Base-by-base conservation (phyloP, 2,888 invertebrate species). In the Nysson spinosus region DNA sequence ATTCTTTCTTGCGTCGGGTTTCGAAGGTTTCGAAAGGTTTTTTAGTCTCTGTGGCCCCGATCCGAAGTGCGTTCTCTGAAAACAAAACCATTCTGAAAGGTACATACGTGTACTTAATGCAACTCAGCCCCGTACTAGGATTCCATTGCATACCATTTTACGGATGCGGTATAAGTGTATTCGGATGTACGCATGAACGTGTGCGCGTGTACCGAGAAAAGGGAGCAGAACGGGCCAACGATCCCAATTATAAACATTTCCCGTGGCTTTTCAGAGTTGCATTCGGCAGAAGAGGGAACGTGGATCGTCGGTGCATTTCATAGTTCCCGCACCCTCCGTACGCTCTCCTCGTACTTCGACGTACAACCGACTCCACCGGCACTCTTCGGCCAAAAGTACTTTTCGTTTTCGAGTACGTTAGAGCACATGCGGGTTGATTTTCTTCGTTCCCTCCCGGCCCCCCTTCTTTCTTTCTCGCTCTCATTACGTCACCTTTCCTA, bases 181-280 rank as follows among this genome's bases (percentile, higher is more conserved):
- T n/a, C n/a, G n/a, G n/a, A n/a, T n/a, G n/a, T n/a, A n/a, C 12
- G 35, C 35, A 26, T 46, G 4, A 19, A 1, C 19, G 14, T 19
- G n/a, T 24, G 11, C 11, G 11, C 20, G 32, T 19, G 40, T 35
- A 58, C 5, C 42, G 46, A 61, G 60, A 34, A 50, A 46, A 37
- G 58, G 50, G 66, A 62, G 61, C 55, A 58, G 16, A 64, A 51
- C 58, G 69, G 73, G 73, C 76, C 75, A 80, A 81, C 84, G 84
- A 85, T 85, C 80, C 81, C 83, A 85, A 85, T 86, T 84, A 85
- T 81, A 85, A 85, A 86, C 83, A 85, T 83, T 83, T 82, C 83
- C 81, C 78, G 78, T 83, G 72, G 79, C 80, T 81, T 83, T 82
- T 81, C 71, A 72, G 78, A 79, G 80, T 79, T 78, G 76, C 81